phyloP scores from a whole-genome alignment of 2,888 invertebrate species.

The Euproctis similis region DNA sequence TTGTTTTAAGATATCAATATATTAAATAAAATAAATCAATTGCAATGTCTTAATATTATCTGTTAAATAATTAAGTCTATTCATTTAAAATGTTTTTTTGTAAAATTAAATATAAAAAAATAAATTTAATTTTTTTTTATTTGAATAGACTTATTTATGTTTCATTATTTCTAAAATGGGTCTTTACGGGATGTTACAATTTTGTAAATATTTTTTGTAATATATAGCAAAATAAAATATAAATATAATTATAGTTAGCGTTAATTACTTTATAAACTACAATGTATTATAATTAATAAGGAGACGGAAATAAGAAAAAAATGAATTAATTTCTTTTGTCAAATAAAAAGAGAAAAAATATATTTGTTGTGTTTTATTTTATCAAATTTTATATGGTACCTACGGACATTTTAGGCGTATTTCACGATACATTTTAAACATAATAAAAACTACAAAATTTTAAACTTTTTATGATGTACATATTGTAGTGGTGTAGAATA shows the following conservation, averaged over 20 bases:
- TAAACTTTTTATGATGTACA: too few species aligned
- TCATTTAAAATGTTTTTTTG: slow-evolving; percentile 3
- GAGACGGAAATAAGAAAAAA: slow-evolving; percentile 68
- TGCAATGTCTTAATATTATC: slow-evolving; percentile 27
- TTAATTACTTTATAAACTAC: slow-evolving; percentile 71
- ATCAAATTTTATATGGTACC: background rate
- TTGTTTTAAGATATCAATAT: slow-evolving; percentile 22
- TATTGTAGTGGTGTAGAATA: too few species aligned
- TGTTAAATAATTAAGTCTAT: slow-evolving; percentile 19
- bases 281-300: slow-evolving; percentile 64
- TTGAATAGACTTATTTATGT: slow-evolving; percentile 8
- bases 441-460: too few species aligned
- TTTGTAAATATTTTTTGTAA: slow-evolving; percentile 72
- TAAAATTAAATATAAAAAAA: slow-evolving; percentile 3
- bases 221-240: slow-evolving; percentile 67
- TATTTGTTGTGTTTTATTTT: slow-evolving; percentile 30
- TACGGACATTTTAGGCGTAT: background rate
- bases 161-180: slow-evolving; percentile 41
- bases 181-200: slow-evolving; percentile 60
- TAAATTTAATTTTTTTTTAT: too few species aligned
- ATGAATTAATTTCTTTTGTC: slow-evolving; percentile 74
- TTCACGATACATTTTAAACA: too few species aligned
- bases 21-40: slow-evolving; percentile 18
- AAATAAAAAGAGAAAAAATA: slow-evolving; percentile 68
- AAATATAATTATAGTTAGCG: slow-evolving; percentile 72